These are phyloP conservation scores for Eueides isabella DNA, from an alignment of 1,140 invertebrate genomes.

Conservation along the genomic window DNA sequence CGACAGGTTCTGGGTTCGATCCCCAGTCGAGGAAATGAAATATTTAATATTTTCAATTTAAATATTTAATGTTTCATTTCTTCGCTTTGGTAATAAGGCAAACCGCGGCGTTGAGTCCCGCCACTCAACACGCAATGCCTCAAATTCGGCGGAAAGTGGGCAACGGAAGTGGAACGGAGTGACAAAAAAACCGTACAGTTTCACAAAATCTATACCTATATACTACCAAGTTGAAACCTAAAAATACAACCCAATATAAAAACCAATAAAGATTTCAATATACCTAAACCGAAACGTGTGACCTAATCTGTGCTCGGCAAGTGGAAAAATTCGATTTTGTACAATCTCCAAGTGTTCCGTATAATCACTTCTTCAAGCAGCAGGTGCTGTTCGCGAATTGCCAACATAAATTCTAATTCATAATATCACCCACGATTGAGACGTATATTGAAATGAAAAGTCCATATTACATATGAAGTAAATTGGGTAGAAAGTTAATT, in stretches of 20 bases:
- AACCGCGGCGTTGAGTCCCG: too few relatives aligned
- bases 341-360: conserved; percentile 29
- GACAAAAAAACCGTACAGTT: too few relatives aligned
- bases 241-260: conserved; percentile 20
- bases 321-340: conserved; percentile 29
- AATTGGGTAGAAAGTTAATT: not conserved
- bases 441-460: not conserved
- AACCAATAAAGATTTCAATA: conserved; percentile 29
- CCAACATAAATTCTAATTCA: conserved; percentile 46
- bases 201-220: not conserved
- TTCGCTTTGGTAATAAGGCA: too few relatives aligned
- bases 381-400: conserved; percentile 50
- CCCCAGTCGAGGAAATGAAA: too few relatives aligned
- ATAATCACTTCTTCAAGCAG: conserved; percentile 40
- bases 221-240: not conserved
- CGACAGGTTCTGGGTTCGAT: too few relatives aligned
- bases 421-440: conserved; percentile 39
- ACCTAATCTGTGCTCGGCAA: conserved; percentile 27
- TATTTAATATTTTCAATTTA: too few relatives aligned
- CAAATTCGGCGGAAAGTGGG: too few relatives aligned
- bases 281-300: conserved; percentile 22
- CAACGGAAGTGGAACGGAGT: too few relatives aligned
- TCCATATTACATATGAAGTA: not conserved
- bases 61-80: too few relatives aligned
- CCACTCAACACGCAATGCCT: too few relatives aligned